Conservation (phyloP, 2,797 vertebrate genomes). For the Tinamus major region DNA sequence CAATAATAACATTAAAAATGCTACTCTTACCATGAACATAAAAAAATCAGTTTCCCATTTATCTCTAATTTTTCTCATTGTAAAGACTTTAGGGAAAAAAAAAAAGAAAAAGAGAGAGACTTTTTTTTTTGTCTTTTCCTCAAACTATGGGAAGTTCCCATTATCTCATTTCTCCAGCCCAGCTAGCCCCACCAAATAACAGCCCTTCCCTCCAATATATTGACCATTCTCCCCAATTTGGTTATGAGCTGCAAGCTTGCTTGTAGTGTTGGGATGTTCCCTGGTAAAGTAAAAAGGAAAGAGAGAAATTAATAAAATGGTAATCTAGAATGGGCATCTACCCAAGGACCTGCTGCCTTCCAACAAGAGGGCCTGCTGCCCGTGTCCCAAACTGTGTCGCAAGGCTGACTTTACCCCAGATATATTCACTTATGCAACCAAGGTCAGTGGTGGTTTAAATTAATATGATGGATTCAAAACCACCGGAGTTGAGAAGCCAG, state of each 20-base stretch:
- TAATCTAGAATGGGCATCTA: neutral
- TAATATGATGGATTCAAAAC: conserved; percentile 20
- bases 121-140: neutral
- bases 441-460: conserved; percentile 16
- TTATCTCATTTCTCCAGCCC: neutral
- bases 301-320: neutral
- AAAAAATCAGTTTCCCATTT: neutral
- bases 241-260: neutral
- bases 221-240: fast-evolving
- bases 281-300: neutral
- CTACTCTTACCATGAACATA: neutral
- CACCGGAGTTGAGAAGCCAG: neutral
- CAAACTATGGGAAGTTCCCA: neutral
- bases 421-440: neutral
- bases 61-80: too few species aligned
- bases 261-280: neutral
- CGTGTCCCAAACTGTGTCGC: neutral
- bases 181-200: neutral
- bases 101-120: too few species aligned
- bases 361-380: neutral
- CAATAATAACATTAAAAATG: too few species aligned
- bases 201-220: neutral
- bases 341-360: neutral
- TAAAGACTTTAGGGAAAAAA: too few species aligned
- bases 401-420: neutral